Base-by-base conservation (phyloP, 2,797 vertebrate species). In the Malurus leucopterus region DNA sequence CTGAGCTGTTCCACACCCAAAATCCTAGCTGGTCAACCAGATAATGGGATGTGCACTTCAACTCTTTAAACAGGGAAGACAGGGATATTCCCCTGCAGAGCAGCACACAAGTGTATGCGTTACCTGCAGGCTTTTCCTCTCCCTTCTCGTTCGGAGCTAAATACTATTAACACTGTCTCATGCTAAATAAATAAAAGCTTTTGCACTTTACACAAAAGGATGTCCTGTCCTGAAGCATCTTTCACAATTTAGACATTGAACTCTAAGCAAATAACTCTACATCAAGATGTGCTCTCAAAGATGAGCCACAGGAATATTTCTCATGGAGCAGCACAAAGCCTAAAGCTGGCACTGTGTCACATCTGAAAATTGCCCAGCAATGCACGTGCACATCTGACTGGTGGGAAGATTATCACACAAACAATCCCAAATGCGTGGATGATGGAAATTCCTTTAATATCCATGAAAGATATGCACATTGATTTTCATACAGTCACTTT, bases 101-200 rank as follows among this genome's bases (percentile, higher is more conserved):
- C 15, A 88, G 21, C 24, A 30, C 19, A 40, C 16, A 81, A 38
- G 15, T 11, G 3, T 40, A 32, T 7, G 44, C 47, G 70, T 71
- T 91, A 64, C 46, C 54, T 71, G 65, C 19, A 36, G 63, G 44
- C 14, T 68, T 74, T 79, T 53, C 36, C 5, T 1, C 23, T 71
- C 62, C n/a, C 24, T 32, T 23, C 30, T 64, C 74, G 7, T 49
- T 83, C 70, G 23, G 27, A 86, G 23, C 40, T 78, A 89, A 92
- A 82, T 36, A 49, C 24, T 79, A 55, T 86, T 72, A 86, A 86
- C 38, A 38, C n/a, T 46, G 1, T 32, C 46, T 79, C 53, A 41
- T 21, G 46, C 13, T 80, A 89, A 93, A 89, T 75, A 88, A 91
- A 73, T 77, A 80, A 74, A 88, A 89, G 44, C 75, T 89, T 90